Percentiles rank a stretch among this genome's conserved stretches.
These are phyloP conservation scores for Progne subis DNA, from an alignment of 2,113 vertebrate genomes.

Conservation along the genomic window DNA sequence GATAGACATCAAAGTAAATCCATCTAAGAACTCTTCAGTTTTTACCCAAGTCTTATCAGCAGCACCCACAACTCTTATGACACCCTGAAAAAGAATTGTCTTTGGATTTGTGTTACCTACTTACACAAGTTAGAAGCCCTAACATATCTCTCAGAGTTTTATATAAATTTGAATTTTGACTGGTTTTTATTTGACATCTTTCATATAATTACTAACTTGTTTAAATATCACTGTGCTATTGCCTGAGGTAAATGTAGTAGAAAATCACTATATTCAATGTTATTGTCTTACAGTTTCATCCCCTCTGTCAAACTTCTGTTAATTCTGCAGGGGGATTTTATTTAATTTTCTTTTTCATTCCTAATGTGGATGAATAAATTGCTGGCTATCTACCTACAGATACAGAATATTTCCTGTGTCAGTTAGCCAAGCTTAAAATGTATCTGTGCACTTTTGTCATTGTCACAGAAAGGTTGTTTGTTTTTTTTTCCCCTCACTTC, in stretches of 20 bases:
- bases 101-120: neutral
- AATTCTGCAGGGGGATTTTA: conserved; percentile 7
- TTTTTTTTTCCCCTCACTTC: neutral
- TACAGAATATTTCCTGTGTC: neutral
- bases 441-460: neutral
- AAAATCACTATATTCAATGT: conserved; percentile 42
- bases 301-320: conserved; percentile 12
- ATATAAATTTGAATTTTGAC: conserved; percentile 35
- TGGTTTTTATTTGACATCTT: conserved; percentile 39
- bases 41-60: neutral
- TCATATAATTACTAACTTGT: conserved; percentile 47
- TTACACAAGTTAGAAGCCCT: neutral
- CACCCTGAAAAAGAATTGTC: neutral
- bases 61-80: neutral
- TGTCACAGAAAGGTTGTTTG: neutral
- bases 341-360: conserved; percentile 32
- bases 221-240: conserved; percentile 46
- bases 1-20: neutral
- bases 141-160: neutral
- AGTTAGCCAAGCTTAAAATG: conserved; percentile 2
- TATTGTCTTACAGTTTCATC: neutral
- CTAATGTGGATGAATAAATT: conserved; percentile 14
- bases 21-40: neutral
- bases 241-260: conserved; percentile 46
- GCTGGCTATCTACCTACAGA: neutral